Conservation (phyloP, 2,113 vertebrate genomes). For the Macquaria ambigua region DNA sequence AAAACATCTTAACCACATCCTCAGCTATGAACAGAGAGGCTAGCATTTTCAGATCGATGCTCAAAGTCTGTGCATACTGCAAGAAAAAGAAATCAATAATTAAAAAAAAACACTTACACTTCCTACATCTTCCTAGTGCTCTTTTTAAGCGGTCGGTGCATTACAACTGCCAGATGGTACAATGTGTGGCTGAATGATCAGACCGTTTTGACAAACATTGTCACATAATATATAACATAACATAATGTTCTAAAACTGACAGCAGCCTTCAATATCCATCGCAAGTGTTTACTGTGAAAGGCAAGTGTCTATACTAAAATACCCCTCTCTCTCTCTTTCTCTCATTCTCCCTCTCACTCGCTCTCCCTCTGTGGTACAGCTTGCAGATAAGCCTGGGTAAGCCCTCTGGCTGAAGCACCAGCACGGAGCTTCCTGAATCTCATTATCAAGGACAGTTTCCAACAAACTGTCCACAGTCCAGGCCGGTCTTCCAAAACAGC, state of each 20-base stretch:
- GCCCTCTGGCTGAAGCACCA: conserved; percentile 70
- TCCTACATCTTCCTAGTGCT: not conserved
- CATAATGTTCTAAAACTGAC: conserved; percentile 28
- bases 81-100: not conserved
- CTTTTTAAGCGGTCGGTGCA: not conserved
- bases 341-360: not conserved
- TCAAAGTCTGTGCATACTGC: not conserved
- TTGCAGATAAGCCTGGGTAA: conserved; percentile 77
- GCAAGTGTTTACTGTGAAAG: conserved; percentile 30
- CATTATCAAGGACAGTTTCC: conserved; percentile 69
- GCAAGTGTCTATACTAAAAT: conserved; percentile 32
- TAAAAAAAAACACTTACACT: not conserved
- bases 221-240: conserved; percentile 16
- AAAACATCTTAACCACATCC: not conserved
- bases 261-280: conserved; percentile 11
- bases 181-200: not conserved
- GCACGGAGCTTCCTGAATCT: conserved; percentile 70
- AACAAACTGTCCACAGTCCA: conserved; percentile 60
- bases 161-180: conserved; percentile 1
- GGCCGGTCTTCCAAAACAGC: conserved; percentile 37
- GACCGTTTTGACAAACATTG: not conserved
- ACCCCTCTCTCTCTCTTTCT: not conserved
- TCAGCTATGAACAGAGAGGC: not conserved
- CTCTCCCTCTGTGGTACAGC: conserved; percentile 56
- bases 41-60: not conserved